A percentile compares a stretch with the other conserved stretches of the same genome.
phyloP scores from a whole-genome alignment of 1,140 invertebrate genomes.

The Anthonomus grandis region DNA sequence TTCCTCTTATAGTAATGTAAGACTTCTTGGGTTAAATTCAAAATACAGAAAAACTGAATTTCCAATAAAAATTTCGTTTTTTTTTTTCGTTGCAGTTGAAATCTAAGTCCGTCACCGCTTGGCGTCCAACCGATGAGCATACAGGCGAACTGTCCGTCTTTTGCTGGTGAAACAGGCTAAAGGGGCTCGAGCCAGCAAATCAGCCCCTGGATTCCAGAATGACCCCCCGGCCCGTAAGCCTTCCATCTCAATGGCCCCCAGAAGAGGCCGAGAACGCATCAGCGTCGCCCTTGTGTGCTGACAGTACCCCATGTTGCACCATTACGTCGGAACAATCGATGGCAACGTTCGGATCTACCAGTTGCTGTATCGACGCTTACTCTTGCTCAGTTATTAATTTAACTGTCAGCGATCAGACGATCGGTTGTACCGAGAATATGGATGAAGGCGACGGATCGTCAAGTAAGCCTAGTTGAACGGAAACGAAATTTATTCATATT shows the following conservation, averaged over 20 bases:
- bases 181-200: constrained; percentile 39
- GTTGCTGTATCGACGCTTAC: neutral
- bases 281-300: constrained; percentile 1
- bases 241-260: constrained; percentile 35
- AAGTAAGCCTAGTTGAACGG: neutral
- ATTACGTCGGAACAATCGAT: neutral
- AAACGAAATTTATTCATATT: neutral
- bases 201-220: constrained; percentile 31
- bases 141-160: constrained; percentile 69
- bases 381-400: neutral
- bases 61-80: constrained; percentile 4
- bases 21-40: too few species aligned
- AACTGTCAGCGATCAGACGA: neutral
- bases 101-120: constrained; percentile 62
- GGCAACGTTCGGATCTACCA: neutral
- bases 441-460: neutral
- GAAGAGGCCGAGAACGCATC: constrained; percentile 22
- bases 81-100: constrained; percentile 60
- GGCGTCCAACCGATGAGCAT: constrained; percentile 65
- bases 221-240: constrained; percentile 26
- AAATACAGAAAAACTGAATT: constrained; percentile 1
- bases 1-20: neutral
- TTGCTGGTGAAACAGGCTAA: constrained; percentile 63
- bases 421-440: neutral
- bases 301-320: constrained; percentile 10